Evolutionary conservation across 2,888 invertebrate species (phyloP), one percentile per base, ranked within the genome.

Genomic region (Caenorhabditis sp.): DNA sequence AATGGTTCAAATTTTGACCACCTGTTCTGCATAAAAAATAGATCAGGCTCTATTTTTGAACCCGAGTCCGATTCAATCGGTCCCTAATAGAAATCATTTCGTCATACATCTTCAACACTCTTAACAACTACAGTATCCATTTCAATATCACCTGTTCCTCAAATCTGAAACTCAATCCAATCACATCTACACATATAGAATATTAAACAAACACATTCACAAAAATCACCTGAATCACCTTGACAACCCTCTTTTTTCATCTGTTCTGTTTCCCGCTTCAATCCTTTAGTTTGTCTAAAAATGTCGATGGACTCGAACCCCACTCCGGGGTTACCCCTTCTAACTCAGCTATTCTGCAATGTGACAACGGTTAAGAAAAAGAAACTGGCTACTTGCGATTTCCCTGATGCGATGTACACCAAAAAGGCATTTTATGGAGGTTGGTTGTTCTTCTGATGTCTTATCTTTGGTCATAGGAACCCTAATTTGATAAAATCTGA

Each of bases 251-350:
- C 12, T 14, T 1, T 17, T 56, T 63, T 38, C 68, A 68, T 52
- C 68, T 68, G 68, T 43, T 56, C 57, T 20, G 23, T 61, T 50
- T 26, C 43, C n/a, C 5, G 58, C 4, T 26, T 10, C 12, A 23
- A 1, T 10, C 53, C 38, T 17, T 3, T 17, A 21, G n/a, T 52
- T 4, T 20, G 10, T 4, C 21, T 31, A 58, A 36, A 58, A 58
- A 58, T 58, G 57, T 58, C 67, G 8, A 66, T 60, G 67, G 74
- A 74, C 68, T 60, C 65, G 67, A 62, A 70, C 54, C 73, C 73
- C 2, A 63, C 66, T 59, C 74, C 74, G 58, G 74, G 74, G 60
- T 70, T 69, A 20, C 74, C 74, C 17, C 57, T 67, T 0, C n/a
- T 74, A 2, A 57, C 67, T 1, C 61, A 66, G 31, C 61, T 74